phyloP scores from a whole-genome alignment of 2,888 invertebrate species.

The Gryllus longicercus region DNA sequence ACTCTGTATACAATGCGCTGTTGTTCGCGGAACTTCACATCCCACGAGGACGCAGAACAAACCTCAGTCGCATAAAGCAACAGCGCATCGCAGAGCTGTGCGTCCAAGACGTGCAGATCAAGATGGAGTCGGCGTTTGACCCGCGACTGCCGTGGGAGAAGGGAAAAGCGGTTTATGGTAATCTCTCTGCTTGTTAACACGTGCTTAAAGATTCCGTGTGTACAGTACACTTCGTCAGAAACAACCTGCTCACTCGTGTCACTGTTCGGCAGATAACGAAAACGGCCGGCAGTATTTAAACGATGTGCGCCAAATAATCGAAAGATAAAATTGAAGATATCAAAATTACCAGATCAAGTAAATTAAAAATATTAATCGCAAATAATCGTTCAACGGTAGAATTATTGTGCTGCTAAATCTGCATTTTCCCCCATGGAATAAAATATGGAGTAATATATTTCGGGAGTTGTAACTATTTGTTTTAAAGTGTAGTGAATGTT shows the following conservation, averaged over 20 bases:
- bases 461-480: no score
- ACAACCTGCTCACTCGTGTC: background rate
- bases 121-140: background rate
- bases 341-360: no score
- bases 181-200: background rate
- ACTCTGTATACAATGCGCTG: background rate
- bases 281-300: background rate
- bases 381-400: no score
- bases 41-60: conserved; percentile 2
- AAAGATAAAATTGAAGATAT: no score
- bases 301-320: no score
- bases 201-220: background rate
- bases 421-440: no score
- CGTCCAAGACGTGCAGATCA: background rate
- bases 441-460: no score
- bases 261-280: background rate
- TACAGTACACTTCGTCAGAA: background rate
- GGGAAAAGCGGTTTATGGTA: background rate
- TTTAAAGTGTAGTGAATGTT: no score
- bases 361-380: no score
- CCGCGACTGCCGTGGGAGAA: background rate
- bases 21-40: background rate
- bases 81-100: background rate
- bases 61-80: background rate
- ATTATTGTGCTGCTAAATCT: no score